Evolutionary conservation across 1,140 invertebrate genomes (phyloP), one percentile per base, ranked within the genome.

Genomic region (Streblospio benedicti): DNA sequence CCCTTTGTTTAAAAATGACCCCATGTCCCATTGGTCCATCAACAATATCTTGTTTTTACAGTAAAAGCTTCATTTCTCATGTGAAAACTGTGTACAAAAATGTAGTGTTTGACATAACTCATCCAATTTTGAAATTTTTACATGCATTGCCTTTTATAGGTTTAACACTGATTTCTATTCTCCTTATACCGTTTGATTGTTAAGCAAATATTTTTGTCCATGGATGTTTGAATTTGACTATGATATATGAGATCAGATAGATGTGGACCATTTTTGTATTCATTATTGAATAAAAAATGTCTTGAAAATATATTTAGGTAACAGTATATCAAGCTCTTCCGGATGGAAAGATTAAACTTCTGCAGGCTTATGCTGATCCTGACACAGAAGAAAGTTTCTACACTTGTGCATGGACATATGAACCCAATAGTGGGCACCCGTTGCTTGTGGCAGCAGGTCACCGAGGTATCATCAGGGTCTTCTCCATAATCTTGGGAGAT

Each of bases 371-470:
- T 80, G 85, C 89, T 12, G 94, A 97, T 81, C 27, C 25, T 27
- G 68, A 87, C 85, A 76, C 85, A 25, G 91, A 97, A 71, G 94
- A 97, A 78, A 95, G 90, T 71, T 97, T 93, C 78, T 97, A 97
- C 73, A 94, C 91, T 1, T 95, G 91, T 79, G 91, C 90, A 0
- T 98, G 93, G 94, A 91, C 90, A 0, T 92, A 87, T 72, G 90
- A 96, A 72, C 83, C 86, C 65, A 86, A 89, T 9, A 85, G 82
- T 1, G 85, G 87, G 0, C 85, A 87, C 69, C 91, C 93, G 0
- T 76, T 97, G 12, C 73, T 97, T 20, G 91, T 91, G 0, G 91
- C 90, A 0, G 93, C 91, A 18, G 93, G 94, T 1, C 86, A 89
- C 0, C 80, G 91, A 31, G 93, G 93, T 2, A 87, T 97, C 16